A percentile compares a stretch with the other conserved stretches of the same genome.
Evolutionary conservation across 2,113 vertebrate genomes (phyloP).

Genomic region (Prolemur simus): DNA sequence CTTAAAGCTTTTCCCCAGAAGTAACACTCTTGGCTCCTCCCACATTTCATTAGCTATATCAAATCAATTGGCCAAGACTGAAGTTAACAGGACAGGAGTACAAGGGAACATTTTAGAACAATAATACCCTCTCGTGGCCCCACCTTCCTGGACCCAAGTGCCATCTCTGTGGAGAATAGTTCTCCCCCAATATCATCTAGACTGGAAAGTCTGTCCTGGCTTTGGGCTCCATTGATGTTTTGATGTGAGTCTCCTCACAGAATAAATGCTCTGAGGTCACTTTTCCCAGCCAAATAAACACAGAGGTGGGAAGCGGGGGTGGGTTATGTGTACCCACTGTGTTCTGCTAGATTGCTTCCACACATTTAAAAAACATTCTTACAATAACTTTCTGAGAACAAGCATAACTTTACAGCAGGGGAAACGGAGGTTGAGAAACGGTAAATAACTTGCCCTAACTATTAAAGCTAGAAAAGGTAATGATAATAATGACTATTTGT

Average conservation of each 20-base stretch:
- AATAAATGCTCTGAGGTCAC: neutral
- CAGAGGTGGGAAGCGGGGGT: neutral
- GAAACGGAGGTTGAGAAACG: neutral
- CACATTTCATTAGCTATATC: neutral
- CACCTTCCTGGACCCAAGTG: neutral
- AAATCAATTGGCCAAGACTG: neutral
- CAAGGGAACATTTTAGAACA: neutral
- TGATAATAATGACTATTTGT: neutral
- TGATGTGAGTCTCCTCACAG: neutral
- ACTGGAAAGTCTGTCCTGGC: neutral
- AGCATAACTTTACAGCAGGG: neutral
- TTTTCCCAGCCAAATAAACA: neutral
- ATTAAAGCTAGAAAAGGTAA: neutral
- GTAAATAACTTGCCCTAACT: neutral
- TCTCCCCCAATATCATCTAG: neutral
- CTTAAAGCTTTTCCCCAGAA: neutral
- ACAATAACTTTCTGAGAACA: neutral
- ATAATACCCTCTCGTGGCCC: rapidly evolving
- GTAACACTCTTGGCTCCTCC: neutral
- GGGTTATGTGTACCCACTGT: neutral
- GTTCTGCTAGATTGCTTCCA: neutral
- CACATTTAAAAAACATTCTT: neutral
- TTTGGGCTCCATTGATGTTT: neutral
- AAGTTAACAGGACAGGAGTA: neutral
- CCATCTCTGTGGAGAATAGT: neutral